Conservation (phyloP, 1,140 invertebrate species). For the Dufourea novaeangliae region DNA sequence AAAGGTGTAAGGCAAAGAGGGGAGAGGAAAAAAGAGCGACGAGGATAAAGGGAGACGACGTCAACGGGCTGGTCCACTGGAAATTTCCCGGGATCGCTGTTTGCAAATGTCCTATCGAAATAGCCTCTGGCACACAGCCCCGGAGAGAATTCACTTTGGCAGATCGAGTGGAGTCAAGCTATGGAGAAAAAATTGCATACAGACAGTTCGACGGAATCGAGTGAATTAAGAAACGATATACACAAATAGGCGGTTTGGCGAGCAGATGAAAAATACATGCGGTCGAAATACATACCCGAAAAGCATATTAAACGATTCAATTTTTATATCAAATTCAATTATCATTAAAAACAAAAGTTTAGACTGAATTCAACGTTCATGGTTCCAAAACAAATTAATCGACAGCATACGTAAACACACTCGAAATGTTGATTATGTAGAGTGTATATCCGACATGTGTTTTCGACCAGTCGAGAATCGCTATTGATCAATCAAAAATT, state of each 20-base stretch:
- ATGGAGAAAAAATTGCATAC: slow-evolving; percentile 33
- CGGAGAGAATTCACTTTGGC: slow-evolving; percentile 45
- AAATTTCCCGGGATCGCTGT: slow-evolving; percentile 49
- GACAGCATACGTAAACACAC: neutral
- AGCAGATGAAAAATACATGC: too few species aligned
- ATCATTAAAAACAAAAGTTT: too few species aligned
- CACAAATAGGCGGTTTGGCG: neutral
- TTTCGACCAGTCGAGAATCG: neutral
- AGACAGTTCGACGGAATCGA: neutral
- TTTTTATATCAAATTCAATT: too few species aligned
- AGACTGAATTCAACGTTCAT: neutral
- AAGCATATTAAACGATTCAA: too few species aligned
- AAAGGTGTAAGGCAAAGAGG: neutral
- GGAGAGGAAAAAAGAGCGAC: neutral
- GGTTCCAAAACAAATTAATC: neutral
- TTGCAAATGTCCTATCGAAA: slow-evolving; percentile 49
- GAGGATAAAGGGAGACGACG: neutral
- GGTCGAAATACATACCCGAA: too few species aligned
- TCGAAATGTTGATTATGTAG: neutral
- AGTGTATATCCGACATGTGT: neutral
- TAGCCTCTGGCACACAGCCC: slow-evolving; percentile 39
- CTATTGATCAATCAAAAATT: neutral
- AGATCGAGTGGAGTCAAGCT: slow-evolving; percentile 23
- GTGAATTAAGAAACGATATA: slow-evolving; percentile 10
- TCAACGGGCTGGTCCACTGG: slow-evolving; percentile 29